Percentiles rank a stretch among this genome's conserved stretches.
Evolutionary conservation across 2,888 invertebrate genomes (phyloP).

Genomic region (Spilarctia lutea): DNA sequence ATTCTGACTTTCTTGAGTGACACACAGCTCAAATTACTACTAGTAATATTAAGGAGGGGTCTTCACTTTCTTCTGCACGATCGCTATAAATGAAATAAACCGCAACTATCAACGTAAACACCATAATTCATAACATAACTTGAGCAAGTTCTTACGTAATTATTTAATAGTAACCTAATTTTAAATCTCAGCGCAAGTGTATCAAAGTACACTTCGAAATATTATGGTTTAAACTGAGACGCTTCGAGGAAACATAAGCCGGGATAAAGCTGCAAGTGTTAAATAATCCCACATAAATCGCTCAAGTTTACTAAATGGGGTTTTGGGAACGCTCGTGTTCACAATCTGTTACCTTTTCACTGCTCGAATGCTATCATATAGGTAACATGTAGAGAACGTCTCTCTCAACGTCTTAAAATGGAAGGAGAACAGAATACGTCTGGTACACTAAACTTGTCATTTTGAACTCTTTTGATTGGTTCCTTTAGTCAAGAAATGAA

Average conservation of each 20-base stretch:
- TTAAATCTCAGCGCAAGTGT: conserved; percentile 11
- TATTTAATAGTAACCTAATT: background rate
- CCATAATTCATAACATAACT: background rate
- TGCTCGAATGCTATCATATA: background rate
- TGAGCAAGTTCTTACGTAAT: background rate
- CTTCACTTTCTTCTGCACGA: background rate
- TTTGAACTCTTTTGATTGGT: no score
- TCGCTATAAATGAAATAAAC: background rate
- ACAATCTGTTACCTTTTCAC: conserved; percentile 15
- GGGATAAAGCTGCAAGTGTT: conserved; percentile 6
- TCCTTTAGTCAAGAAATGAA: no score
- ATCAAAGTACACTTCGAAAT: background rate
- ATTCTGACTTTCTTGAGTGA: background rate
- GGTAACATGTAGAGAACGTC: background rate
- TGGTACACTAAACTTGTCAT: no score
- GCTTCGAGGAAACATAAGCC: background rate
- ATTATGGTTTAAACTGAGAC: conserved; percentile 5
- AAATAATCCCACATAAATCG: conserved; percentile 17
- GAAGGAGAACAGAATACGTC: background rate
- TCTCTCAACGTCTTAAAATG: background rate
- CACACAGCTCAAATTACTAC: background rate
- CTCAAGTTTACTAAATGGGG: conserved; percentile 13
- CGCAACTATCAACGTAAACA: background rate
- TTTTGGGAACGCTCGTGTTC: conserved; percentile 2
- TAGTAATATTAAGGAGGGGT: no score